Evolutionary conservation across 2,797 vertebrate species (phyloP).

Genomic region (Varecia variegata): DNA sequence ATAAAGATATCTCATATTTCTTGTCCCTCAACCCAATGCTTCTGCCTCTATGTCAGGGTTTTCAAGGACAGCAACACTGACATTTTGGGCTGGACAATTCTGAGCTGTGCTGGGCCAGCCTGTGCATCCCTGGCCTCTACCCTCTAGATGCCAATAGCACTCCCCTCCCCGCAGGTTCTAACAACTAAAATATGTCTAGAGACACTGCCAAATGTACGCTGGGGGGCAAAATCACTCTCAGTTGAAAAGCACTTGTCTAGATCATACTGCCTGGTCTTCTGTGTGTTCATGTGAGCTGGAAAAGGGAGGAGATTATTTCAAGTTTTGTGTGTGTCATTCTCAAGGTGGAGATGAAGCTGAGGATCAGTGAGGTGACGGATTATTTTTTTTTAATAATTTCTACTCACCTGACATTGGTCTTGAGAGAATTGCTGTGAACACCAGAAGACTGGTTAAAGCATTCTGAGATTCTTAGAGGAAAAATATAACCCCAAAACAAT

Average conservation of each 20-base stretch:
- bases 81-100: neutral
- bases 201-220: neutral
- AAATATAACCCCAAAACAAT: neutral
- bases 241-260: neutral
- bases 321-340: neutral
- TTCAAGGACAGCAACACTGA: neutral
- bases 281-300: neutral
- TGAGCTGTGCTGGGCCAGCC: neutral
- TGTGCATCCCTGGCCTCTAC: neutral
- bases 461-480: neutral
- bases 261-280: neutral
- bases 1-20: neutral
- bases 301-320: neutral
- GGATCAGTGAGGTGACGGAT: neutral
- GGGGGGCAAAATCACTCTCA: neutral
- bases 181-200: neutral
- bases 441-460: neutral
- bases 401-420: neutral
- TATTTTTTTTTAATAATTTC: constrained; percentile 36
- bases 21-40: neutral
- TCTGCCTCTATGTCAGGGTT: neutral
- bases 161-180: neutral
- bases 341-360: neutral
- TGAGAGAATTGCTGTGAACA: neutral
- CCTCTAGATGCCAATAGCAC: neutral